phyloP scores from a whole-genome alignment of 2,113 vertebrate species.

The Takifugu flavidus region DNA sequence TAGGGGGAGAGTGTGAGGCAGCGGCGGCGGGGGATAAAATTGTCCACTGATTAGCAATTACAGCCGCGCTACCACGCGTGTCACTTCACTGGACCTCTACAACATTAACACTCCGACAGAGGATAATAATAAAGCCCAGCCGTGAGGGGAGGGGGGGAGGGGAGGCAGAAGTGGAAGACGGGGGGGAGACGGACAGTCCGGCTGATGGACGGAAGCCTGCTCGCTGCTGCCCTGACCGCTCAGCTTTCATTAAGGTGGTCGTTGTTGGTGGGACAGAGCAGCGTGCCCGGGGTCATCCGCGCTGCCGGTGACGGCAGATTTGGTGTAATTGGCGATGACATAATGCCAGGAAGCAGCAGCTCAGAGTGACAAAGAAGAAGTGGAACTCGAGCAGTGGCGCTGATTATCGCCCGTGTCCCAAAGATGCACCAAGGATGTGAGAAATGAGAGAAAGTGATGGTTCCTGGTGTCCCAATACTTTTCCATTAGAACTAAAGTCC shows the following conservation, averaged over 20 bases:
- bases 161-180: slow-evolving; percentile 10
- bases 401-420: neutral
- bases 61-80: slow-evolving; percentile 66
- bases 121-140: slow-evolving; percentile 76
- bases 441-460: neutral
- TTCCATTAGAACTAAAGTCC: too few relatives aligned
- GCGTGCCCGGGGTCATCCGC: slow-evolving; percentile 24
- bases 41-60: slow-evolving; percentile 79
- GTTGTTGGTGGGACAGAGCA: slow-evolving; percentile 28
- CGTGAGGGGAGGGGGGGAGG: slow-evolving; percentile 11
- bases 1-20: neutral
- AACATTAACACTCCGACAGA: slow-evolving; percentile 72
- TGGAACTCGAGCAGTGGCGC: neutral
- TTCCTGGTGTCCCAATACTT: too few relatives aligned
- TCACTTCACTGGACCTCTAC: slow-evolving; percentile 74
- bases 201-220: slow-evolving; percentile 46
- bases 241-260: slow-evolving; percentile 60
- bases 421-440: neutral
- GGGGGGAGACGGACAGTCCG: slow-evolving; percentile 8
- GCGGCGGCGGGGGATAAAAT: slow-evolving; percentile 62
- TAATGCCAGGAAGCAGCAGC: slow-evolving; percentile 14
- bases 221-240: slow-evolving; percentile 25
- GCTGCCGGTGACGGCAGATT: slow-evolving; percentile 3
- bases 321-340: slow-evolving; percentile 14
- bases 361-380: slow-evolving; percentile 16